Percentiles rank a stretch among this genome's conserved stretches.
Evolutionary conservation across 2,888 invertebrate species (phyloP).

Genomic region (Stenodema calcarata): DNA sequence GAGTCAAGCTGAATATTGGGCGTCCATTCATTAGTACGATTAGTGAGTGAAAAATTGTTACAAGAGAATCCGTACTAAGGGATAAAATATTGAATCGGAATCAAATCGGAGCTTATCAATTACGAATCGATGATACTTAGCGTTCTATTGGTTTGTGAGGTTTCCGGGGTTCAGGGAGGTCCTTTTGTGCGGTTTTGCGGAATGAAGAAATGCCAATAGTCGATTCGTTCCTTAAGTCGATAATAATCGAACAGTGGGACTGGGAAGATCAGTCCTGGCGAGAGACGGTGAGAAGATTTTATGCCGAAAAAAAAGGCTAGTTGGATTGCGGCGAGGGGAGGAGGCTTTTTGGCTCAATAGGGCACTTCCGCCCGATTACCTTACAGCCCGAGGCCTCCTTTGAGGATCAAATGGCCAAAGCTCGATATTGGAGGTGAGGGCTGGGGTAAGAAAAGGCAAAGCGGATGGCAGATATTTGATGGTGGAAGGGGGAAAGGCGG

Average conservation of each 20-base stretch:
- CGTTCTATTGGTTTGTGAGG: neutral
- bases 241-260: neutral
- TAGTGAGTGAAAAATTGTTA: too few relatives aligned
- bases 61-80: too few relatives aligned
- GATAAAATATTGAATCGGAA: too few relatives aligned
- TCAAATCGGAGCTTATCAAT: neutral
- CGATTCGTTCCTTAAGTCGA: neutral
- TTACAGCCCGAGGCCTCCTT: neutral
- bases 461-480: neutral
- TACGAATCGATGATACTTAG: neutral
- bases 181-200: neutral
- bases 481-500: neutral
- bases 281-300: neutral
- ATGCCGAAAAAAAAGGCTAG: neutral
- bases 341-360: neutral
- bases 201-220: neutral
- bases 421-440: neutral
- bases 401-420: slow-evolving; percentile 16
- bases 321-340: neutral
- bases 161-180: neutral
- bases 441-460: neutral
- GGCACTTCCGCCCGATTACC: slow-evolving; percentile 13
- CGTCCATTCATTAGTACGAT: too few relatives aligned
- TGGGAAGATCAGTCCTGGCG: neutral
- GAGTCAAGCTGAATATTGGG: too few relatives aligned